A percentile compares a stretch with the other conserved stretches of the same genome.
These are phyloP conservation scores for Diaperis boleti DNA, from an alignment of 2,888 invertebrate species.

Conservation along the genomic window DNA sequence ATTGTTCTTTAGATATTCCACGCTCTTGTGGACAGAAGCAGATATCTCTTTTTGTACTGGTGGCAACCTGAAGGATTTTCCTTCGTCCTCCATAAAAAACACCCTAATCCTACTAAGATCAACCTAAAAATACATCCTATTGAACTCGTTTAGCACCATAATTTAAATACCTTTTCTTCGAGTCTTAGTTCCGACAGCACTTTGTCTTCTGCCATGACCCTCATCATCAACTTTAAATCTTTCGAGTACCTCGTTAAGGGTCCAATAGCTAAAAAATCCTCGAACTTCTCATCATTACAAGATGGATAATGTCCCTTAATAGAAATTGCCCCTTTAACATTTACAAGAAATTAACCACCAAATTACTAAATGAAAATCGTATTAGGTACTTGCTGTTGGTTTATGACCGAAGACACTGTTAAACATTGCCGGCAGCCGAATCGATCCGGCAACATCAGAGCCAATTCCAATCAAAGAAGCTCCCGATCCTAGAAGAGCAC, in stretches of 20 bases:
- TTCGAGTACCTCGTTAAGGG: constrained; percentile 84
- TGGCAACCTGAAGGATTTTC: constrained; percentile 68
- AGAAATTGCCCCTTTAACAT: constrained; percentile 68
- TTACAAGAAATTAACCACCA: background rate
- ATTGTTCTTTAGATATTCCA: constrained; percentile 67
- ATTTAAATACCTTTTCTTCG: constrained; percentile 65
- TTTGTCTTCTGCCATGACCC: constrained; percentile 71
- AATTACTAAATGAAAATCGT: constrained; percentile 8
- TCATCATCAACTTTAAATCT: constrained; percentile 78
- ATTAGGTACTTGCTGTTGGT: constrained; percentile 77
- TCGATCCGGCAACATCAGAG: constrained; percentile 90
- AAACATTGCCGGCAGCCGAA: constrained; percentile 86
- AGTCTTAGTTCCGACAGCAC: constrained; percentile 65
- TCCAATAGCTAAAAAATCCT: constrained; percentile 71
- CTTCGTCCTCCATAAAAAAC: constrained; percentile 74
- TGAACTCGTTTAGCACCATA: background rate
- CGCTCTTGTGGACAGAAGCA: constrained; percentile 67
- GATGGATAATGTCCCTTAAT: constrained; percentile 74
- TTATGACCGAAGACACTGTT: constrained; percentile 92
- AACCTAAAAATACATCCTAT: constrained; percentile 49
- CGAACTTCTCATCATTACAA: constrained; percentile 67
- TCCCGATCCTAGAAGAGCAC: constrained; percentile 78
- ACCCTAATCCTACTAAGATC: constrained; percentile 52
- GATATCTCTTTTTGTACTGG: constrained; percentile 70
- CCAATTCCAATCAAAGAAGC: constrained; percentile 84